Conservation (phyloP, 1,140 invertebrate genomes). For the Magallana gigas region DNA sequence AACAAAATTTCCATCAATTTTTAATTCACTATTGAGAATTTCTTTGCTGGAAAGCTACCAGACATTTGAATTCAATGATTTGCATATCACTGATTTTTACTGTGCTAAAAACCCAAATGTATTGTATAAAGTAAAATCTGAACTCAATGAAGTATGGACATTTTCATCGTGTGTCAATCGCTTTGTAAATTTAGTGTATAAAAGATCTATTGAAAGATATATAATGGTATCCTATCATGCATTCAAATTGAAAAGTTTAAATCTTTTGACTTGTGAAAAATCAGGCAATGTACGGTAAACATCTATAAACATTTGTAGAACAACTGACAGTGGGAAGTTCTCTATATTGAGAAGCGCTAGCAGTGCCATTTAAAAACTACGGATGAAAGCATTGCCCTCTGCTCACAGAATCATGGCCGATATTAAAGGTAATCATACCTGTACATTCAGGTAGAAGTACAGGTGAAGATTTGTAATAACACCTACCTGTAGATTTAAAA, state of each 20-base stretch:
- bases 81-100: not conserved
- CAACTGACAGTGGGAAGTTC: no score
- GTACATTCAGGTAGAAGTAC: no score
- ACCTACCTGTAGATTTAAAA: no score
- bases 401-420: no score
- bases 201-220: slow-evolving; percentile 27
- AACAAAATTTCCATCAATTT: not conserved
- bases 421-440: no score
- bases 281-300: not conserved
- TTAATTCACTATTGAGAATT: not conserved
- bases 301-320: not conserved
- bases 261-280: not conserved
- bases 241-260: slow-evolving; percentile 34
- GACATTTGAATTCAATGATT: not conserved
- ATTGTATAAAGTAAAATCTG: not conserved
- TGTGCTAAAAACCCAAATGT: not conserved
- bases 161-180: not conserved
- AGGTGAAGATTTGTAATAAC: no score
- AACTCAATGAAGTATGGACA: not conserved
- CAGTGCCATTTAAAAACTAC: no score
- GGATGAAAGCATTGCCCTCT: no score
- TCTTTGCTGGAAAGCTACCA: not conserved
- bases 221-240: slow-evolving; percentile 28
- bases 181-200: slow-evolving; percentile 19
- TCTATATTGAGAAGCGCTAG: no score